Evolutionary conservation across 64 coral and sea anemone genomes (phyloP), one percentile per base, ranked within the genome.

Genomic region (Acropora tenuis): DNA sequence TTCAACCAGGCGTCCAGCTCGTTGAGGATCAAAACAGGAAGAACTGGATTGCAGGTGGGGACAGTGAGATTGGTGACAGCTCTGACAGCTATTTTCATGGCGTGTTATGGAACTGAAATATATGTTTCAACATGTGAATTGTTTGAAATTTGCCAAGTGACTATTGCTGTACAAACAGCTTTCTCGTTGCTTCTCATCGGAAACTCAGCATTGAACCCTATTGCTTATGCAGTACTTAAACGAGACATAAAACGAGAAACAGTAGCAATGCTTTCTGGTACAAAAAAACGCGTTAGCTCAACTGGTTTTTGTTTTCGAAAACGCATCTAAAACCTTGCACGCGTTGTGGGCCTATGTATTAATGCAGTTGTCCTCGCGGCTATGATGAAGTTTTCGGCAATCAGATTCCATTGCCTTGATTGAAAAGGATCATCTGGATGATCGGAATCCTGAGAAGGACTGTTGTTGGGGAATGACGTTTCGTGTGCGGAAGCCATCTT

Each of bases 191-290:
- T 85, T 20, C 82, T 49, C 1, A 48, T 85, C 6, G 46, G 17
- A 6, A 85, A 85, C 9, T 85, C 80, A 46, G 43, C 2, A 2
- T 19, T 67, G 6, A 83, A 83, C 6, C 80, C 82, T 40, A 17
- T 72, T 19, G 82, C 71, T 8, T 85, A 85, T 61, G 82, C 82
- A 4, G 1, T 84, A 11, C 45, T 71, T 69, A 69, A 84, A 71
- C 5, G 46, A 50, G 61, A 69, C 4, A 71, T 69, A 3, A 50
- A 11, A 10, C 9, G 17, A 50, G 82, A 50, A 84, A 49, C 82
- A 17, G 71, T 15, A 48, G 4, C 61, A 47, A 9, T 84, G 17
- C 30, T 83, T 46, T 45, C 12, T 42, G 13, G 43, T 13, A 58
- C 20, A 69, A 57, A 55, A 8, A 66, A 66, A 66, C 8, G 73